Percentiles rank a stretch among this genome's conserved stretches.
phyloP scores from a whole-genome alignment of 1,140 invertebrate genomes.

The Drosophila parvula region DNA sequence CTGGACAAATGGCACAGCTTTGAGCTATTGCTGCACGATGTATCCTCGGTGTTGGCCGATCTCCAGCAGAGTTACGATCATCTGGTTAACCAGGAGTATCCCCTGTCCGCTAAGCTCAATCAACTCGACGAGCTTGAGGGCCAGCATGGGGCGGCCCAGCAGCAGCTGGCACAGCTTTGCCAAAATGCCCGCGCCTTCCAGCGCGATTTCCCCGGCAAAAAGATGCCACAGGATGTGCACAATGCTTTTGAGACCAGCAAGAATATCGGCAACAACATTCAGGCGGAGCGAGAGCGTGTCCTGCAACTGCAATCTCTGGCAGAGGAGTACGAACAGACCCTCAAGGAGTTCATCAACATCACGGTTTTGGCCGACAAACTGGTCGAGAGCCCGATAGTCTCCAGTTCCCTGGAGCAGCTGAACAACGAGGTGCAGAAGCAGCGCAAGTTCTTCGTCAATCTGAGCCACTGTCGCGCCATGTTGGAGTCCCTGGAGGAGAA shows the following conservation, averaged over 20 bases:
- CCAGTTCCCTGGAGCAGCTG: constrained; percentile 89
- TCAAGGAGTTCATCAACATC: constrained; percentile 93
- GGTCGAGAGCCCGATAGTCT: constrained; percentile 89
- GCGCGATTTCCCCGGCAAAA: constrained; percentile 87
- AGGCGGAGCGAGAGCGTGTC: constrained; percentile 89
- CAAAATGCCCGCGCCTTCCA: constrained; percentile 85
- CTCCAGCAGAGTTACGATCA: constrained; percentile 71
- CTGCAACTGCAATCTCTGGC: constrained; percentile 89
- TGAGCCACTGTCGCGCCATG: constrained; percentile 93
- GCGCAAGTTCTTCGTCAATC: constrained; percentile 93
- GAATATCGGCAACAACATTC: constrained; percentile 88
- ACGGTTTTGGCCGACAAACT: constrained; percentile 92
- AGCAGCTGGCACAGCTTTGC: constrained; percentile 84
- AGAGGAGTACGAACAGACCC: constrained; percentile 93
- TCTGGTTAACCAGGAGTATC: constrained; percentile 62
- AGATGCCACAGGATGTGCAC: constrained; percentile 88
- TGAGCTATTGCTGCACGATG: constrained; percentile 61
- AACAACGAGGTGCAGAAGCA: constrained; percentile 95
- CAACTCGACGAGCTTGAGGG: constrained; percentile 72
- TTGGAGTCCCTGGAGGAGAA: constrained; percentile 93
- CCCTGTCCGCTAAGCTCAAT: constrained; percentile 74
- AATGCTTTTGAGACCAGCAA: constrained; percentile 87
- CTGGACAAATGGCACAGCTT: constrained; percentile 90
- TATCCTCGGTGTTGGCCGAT: constrained; percentile 48
- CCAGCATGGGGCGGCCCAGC: constrained; percentile 72